These are phyloP conservation scores for Spilogale gracilis DNA, from an alignment of 2,113 vertebrate species.

Conservation along the genomic window DNA sequence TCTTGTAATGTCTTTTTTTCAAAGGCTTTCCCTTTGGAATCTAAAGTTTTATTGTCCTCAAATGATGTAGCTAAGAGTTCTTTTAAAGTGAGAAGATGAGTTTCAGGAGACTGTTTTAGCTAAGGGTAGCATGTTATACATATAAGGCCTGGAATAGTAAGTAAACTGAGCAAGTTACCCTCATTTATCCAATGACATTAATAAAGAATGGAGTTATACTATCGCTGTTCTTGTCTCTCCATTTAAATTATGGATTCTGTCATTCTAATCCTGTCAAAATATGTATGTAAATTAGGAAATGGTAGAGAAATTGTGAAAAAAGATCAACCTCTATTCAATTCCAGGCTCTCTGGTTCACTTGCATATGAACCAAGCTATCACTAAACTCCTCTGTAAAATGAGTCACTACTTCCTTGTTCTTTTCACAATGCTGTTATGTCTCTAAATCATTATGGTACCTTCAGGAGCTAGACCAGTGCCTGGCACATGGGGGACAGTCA, in stretches of 20 bases:
- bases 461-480: background rate
- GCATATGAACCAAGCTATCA: background rate
- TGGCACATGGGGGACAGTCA: background rate
- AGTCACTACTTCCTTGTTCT: background rate
- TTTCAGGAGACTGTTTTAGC: background rate
- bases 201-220: background rate
- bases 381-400: background rate
- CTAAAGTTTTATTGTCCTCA: background rate
- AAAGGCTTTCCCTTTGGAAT: constrained; percentile 1
- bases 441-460: background rate
- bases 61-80: background rate
- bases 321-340: background rate
- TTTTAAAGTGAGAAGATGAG: background rate
- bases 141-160: background rate
- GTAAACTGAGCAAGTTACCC: background rate
- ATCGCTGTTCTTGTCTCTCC: background rate
- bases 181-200: background rate
- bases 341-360: background rate
- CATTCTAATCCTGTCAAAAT: background rate
- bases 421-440: background rate
- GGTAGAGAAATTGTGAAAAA: background rate
- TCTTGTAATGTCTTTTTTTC: background rate
- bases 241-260: background rate
- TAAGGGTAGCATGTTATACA: background rate
- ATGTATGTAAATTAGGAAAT: background rate